Percentiles rank a stretch among this genome's conserved stretches.
Conservation (phyloP, 2,797 vertebrate genomes). For the Tarsius wallacei region DNA sequence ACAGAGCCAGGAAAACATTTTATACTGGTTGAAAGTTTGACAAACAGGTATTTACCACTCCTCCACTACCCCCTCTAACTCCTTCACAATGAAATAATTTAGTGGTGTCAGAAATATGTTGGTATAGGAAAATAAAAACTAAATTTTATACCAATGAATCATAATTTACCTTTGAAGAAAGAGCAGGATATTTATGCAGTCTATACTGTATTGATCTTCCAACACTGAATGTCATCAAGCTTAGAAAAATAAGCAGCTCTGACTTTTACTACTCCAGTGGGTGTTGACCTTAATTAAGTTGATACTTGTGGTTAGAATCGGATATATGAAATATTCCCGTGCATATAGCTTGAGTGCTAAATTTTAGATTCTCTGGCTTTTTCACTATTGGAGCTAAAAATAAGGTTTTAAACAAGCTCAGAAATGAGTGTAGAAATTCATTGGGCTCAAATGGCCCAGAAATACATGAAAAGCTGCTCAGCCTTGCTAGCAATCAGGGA, state of each 20-base stretch:
- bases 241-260: conserved; percentile 48
- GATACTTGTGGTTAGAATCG: conserved; percentile 31
- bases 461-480: conserved; percentile 28
- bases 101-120: conserved; percentile 14
- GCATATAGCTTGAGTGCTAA: not conserved
- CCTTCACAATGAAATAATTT: not conserved
- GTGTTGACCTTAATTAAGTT: conserved; percentile 19
- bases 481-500: conserved; percentile 1
- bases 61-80: not conserved
- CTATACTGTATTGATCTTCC: no score
- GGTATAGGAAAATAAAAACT: conserved; percentile 41
- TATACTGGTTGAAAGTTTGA: conserved; percentile 46
- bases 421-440: conserved; percentile 7
- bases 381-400: conserved; percentile 45
- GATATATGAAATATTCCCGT: not conserved
- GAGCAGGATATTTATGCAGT: no score
- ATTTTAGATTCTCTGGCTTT: conserved; percentile 48
- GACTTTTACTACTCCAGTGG: not conserved
- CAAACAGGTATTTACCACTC: not conserved
- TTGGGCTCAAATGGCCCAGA: conserved; percentile 19
- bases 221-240: no score
- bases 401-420: conserved; percentile 33
- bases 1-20: not conserved
- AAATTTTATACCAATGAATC: not conserved
- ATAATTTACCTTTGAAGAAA: not conserved